Evolutionary conservation across 2,797 vertebrate species (phyloP), one percentile per base, ranked within the genome.

Genomic region (Phyllotis vaccarum): DNA sequence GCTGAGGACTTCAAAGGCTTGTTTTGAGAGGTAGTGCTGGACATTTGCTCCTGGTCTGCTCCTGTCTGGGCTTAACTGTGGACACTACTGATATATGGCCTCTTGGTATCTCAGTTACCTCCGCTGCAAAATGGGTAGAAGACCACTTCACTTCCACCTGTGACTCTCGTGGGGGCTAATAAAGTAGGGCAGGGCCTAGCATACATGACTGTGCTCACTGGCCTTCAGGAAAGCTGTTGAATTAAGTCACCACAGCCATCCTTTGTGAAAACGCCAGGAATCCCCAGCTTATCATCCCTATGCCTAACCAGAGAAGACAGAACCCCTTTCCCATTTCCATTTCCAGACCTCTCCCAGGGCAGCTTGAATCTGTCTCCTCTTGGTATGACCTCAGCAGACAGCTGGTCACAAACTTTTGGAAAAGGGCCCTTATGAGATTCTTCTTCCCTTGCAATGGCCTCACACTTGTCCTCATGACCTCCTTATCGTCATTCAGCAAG

Each of bases 341-440:
- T 40, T 89, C 81, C 68, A 46, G 70, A 31, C 62, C 14, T 66
- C 80, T 88, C 12, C 5, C 56, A 10, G 76, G 86, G 72, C 49
- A 34, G 70, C 17, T 13, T 9, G 46, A 95, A 93, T 54, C 93
- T 31, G 3, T 74, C 95, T 93, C 29, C 60, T 95, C 81, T 90
- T 46, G 70, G 52, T 85, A 94, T 96, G 97, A 97, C 91, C 90
- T 96, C 90, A 96, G 96, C 75, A 90, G 92, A 93, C 91, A 94
- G 97, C 96, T 96, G 96, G 96, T 95, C 93, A 85, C 92, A 91
- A 93, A 96, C 82, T 7, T 79, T 91, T 91, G 91, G 95, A 95
- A 90, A 85, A 90, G 54, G 34, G 92, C 96, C 96, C 92, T 91
- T 64, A 6, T 0, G 5, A 95, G 92, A 97, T 95, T 96, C 93